These are phyloP conservation scores for Volucella bombylans DNA, from an alignment of 2,888 invertebrate species.

Conservation along the genomic window DNA sequence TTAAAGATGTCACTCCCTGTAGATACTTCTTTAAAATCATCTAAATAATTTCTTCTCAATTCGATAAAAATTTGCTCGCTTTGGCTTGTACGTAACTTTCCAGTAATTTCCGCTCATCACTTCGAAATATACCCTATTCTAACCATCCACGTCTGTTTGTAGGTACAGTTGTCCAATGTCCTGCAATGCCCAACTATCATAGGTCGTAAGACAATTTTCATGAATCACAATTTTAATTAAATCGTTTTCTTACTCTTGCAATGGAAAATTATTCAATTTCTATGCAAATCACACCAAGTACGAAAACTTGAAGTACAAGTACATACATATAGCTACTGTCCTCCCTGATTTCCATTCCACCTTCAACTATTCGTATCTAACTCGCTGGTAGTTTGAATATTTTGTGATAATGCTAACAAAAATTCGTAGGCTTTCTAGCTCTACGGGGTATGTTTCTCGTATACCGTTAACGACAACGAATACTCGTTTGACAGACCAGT, in stretches of 20 bases:
- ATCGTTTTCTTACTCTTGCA: constrained; percentile 55
- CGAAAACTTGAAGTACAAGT: no score
- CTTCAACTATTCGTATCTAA: constrained; percentile 35
- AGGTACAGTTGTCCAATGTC: not conserved
- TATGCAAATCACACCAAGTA: constrained; percentile 67
- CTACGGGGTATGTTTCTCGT: no score
- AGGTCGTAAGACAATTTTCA: constrained; percentile 35
- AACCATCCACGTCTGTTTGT: constrained; percentile 5
- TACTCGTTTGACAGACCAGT: constrained; percentile 9
- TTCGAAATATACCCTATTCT: no score
- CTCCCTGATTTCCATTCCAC: not conserved
- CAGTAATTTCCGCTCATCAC: constrained; percentile 19
- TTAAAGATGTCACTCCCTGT: no score
- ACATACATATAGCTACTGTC: not conserved
- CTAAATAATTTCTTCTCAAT: not conserved
- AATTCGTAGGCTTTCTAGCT: constrained; percentile 25
- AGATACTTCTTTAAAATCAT: no score
- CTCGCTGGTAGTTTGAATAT: constrained; percentile 67
- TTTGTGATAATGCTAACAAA: constrained; percentile 64
- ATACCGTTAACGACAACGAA: not conserved
- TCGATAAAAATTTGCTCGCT: constrained; percentile 10
- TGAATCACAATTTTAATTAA: constrained; percentile 50
- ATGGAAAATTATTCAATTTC: constrained; percentile 67
- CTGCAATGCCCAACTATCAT: no score
- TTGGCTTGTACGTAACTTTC: constrained; percentile 28